Evolutionary conservation across 1,140 invertebrate genomes (phyloP).

Genomic region (Tenebrio molitor): DNA sequence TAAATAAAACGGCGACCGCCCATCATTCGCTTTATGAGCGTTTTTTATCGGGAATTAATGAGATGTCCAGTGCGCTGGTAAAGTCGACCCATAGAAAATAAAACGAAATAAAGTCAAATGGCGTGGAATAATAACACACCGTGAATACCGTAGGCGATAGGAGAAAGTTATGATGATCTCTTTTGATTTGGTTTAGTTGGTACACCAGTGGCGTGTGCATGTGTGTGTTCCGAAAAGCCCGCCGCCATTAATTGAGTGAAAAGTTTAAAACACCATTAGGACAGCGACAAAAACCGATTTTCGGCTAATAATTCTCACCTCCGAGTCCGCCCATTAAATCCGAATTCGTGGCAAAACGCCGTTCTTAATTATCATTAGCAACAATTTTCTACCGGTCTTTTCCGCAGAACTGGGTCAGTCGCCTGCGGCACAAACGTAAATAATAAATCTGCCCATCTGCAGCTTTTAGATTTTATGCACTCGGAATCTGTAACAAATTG

Average conservation of each 20-base stretch:
- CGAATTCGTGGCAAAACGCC: background rate
- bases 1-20: slow-evolving; percentile 3
- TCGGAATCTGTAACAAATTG: background rate
- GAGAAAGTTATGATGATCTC: slow-evolving; percentile 53
- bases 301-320: background rate
- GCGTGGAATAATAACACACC: slow-evolving; percentile 51
- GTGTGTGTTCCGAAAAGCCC: slow-evolving; percentile 7
- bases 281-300: background rate
- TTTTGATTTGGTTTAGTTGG: slow-evolving; percentile 47
- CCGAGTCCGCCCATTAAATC: background rate
- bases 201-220: slow-evolving; percentile 25
- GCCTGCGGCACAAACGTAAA: no score
- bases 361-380: background rate
- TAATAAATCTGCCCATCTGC: no score
- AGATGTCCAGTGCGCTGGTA: slow-evolving; percentile 40
- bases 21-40: background rate
- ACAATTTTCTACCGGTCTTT: slow-evolving; percentile 5
- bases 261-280: background rate
- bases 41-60: slow-evolving; percentile 44
- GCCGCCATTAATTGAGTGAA: slow-evolving; percentile 12
- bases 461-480: background rate
- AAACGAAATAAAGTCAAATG: slow-evolving; percentile 44
- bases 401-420: background rate
- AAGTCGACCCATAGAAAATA: slow-evolving; percentile 22
- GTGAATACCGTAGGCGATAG: slow-evolving; percentile 48